Conservation (phyloP, 2,888 invertebrate species). For the Gordius sp. region DNA sequence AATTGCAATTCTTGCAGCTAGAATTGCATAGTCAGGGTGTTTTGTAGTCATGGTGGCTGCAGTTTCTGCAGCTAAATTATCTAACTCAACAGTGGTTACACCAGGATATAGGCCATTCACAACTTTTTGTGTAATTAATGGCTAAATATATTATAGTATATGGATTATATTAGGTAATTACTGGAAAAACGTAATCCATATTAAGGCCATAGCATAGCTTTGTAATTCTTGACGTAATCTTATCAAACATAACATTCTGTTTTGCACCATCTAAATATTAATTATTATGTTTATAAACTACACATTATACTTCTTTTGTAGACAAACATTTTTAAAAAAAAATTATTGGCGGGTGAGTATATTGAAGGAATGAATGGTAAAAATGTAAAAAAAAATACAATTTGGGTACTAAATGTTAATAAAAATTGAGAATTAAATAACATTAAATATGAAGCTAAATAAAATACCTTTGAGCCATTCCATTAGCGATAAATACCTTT, state of each 20-base stretch:
- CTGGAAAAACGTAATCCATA: conserved; percentile 81
- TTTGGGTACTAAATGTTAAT: no score
- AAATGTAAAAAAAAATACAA: no score
- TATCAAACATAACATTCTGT: conserved; percentile 79
- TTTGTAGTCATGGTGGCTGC: conserved; percentile 91
- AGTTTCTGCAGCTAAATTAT: conserved; percentile 88
- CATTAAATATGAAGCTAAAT: no score
- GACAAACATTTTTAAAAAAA: no score
- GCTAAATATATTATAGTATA: conserved; percentile 23
- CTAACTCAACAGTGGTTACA: conserved; percentile 79
- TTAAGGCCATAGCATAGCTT: conserved; percentile 82
- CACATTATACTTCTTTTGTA: no score
- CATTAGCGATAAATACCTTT: no score
- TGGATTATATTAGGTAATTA: conserved; percentile 30
- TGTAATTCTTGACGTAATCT: conserved; percentile 78
- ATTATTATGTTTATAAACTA: no score
- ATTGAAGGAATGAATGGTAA: no score
- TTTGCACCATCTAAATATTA: conserved; percentile 45
- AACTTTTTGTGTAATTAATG: conserved; percentile 41
- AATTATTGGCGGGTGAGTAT: no score
- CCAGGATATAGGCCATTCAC: conserved; percentile 79
- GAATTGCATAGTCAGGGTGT: conserved; percentile 68
- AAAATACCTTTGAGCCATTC: no score
- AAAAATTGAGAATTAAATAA: no score
- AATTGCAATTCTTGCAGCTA: conserved; percentile 54